Percentiles rank a stretch among this genome's conserved stretches.
These are phyloP conservation scores for Threskiornis aethiopicus DNA, from an alignment of 2,797 vertebrate species.

Conservation along the genomic window DNA sequence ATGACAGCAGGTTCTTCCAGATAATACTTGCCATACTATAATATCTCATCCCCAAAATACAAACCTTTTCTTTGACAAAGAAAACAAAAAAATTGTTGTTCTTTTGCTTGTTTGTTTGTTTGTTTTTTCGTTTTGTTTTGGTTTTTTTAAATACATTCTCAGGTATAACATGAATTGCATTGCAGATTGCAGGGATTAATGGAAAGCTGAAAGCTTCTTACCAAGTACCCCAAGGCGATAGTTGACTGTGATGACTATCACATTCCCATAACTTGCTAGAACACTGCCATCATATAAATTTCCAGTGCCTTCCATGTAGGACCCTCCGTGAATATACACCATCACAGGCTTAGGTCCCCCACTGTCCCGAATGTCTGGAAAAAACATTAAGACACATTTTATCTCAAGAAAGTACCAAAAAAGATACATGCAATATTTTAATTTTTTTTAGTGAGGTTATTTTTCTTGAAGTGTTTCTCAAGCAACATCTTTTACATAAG, in stretches of 20 bases:
- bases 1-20: neutral
- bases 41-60: neutral
- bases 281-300: conserved; percentile 99
- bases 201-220: conserved; percentile 81
- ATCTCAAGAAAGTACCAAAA: conserved; percentile 70
- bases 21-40: neutral
- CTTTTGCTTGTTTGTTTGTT: neutral
- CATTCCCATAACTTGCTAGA: conserved; percentile 98
- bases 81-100: neutral
- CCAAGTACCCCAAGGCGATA: conserved; percentile 97
- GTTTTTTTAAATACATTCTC: neutral
- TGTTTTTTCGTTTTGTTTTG: neutral
- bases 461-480: conserved; percentile 78
- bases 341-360: conserved; percentile 98
- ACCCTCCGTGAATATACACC: conserved; percentile 98
- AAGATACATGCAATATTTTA: conserved; percentile 52
- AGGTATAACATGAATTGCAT: neutral
- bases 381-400: conserved; percentile 77
- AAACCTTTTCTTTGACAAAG: neutral
- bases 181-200: conserved; percentile 47
- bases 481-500: conserved; percentile 59
- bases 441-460: conserved; percentile 33
- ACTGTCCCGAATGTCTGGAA: conserved; percentile 98
- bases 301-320: conserved; percentile 99
- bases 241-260: conserved; percentile 99